phyloP scores from a whole-genome alignment of 64 coral and sea anemone genomes.

The Actinia equina region DNA sequence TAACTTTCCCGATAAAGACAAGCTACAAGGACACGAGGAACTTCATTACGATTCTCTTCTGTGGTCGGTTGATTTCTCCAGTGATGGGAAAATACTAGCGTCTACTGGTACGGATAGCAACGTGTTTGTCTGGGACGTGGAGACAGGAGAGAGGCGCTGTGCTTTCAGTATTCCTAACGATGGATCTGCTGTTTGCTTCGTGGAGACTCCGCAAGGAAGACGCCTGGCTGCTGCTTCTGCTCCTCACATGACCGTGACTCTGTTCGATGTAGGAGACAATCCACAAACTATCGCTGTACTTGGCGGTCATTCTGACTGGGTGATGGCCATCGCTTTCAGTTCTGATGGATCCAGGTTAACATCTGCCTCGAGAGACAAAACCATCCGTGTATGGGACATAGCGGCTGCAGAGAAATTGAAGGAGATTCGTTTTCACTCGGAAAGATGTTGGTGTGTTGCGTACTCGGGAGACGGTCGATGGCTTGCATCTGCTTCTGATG shows the following conservation, averaged over 20 bases:
- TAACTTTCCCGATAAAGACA: conserved; percentile 45
- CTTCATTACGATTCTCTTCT: conserved; percentile 42
- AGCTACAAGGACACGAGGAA: not conserved
- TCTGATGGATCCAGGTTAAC: conserved; percentile 30
- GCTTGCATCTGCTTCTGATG: conserved; percentile 59
- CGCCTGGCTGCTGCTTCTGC: conserved; percentile 42
- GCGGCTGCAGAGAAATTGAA: conserved; percentile 46
- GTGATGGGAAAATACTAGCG: conserved; percentile 39
- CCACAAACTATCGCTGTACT: conserved; percentile 38
- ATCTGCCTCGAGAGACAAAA: conserved; percentile 39
- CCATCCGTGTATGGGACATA: conserved; percentile 47
- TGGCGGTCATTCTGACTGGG: conserved; percentile 51
- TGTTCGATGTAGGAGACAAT: conserved; percentile 15
- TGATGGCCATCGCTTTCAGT: conserved; percentile 49
- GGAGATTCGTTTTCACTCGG: conserved; percentile 47
- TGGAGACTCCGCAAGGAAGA: conserved; percentile 31
- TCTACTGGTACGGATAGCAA: conserved; percentile 32
- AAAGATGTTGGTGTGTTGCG: conserved; percentile 57
- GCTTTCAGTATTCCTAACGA: conserved; percentile 50
- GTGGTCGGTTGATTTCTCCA: conserved; percentile 53
- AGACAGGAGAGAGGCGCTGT: conserved; percentile 15
- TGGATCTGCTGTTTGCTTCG: conserved; percentile 31
- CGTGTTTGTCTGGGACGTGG: conserved; percentile 35
- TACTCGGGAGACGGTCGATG: conserved; percentile 55
- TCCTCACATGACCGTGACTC: conserved; percentile 47